Percentiles rank a stretch among this genome's conserved stretches.
Conservation (phyloP, 2,113 vertebrate genomes). For the Phalacrocorax carbo region DNA sequence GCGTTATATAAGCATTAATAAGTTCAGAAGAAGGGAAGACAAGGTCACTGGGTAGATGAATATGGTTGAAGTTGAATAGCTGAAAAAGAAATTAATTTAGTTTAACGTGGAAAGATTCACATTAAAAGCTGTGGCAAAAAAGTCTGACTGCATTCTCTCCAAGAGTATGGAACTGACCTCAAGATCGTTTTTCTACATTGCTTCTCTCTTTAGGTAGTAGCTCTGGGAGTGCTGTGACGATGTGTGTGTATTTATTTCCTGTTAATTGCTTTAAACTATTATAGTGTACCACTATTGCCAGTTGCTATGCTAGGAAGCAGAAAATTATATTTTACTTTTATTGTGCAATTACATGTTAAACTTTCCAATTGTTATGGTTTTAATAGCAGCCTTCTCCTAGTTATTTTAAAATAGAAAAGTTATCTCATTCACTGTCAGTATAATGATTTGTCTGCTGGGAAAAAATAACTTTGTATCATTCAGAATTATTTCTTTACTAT, state of each 20-base stretch:
- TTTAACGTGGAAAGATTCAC: not conserved
- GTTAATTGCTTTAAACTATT: slow-evolving; percentile 32
- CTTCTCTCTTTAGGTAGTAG: not conserved
- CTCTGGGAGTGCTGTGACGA: not conserved
- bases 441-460: slow-evolving; percentile 14
- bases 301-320: slow-evolving; percentile 7
- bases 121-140: not conserved
- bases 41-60: not conserved
- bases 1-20: not conserved
- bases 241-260: not conserved
- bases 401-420: slow-evolving; percentile 22
- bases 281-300: not conserved
- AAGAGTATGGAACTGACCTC: not conserved
- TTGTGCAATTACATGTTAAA: not conserved
- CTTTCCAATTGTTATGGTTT: slow-evolving; percentile 15
- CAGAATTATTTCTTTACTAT: slow-evolving; percentile 36
- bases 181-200: not conserved
- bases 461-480: not conserved
- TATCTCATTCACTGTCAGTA: not conserved
- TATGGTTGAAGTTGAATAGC: not conserved
- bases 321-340: slow-evolving; percentile 37
- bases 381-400: not conserved
- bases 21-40: not conserved
- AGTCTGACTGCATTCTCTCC: not conserved
- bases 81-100: not conserved